Base-by-base conservation (phyloP, 2,797 vertebrate genomes). In the Phataginus tetradactyla region DNA sequence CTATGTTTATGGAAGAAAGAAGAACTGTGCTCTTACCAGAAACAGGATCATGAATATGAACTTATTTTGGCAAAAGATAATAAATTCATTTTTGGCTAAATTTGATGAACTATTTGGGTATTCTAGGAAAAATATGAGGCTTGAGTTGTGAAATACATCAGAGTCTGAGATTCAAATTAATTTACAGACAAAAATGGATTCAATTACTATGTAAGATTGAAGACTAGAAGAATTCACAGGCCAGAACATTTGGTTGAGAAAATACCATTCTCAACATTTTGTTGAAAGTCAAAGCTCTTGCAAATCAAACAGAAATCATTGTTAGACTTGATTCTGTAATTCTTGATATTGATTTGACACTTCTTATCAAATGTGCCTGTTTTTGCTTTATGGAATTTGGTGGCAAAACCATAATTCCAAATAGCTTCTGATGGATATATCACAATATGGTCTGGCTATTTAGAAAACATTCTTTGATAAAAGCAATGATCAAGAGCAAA, bases 401-500 rank as follows among this genome's bases (percentile, higher is more conserved):
- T 75, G 57, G 17, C 12, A 64, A 87, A 94, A 90, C 51, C 39
- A 29, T 17, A 75, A 94, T 91, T 69, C 34, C 17, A 68, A 25
- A 23, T 49, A 66, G 57, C 18, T 90, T 84, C 21, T 55, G 45
- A 71, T 74, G 20, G 45, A 63, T 45, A 86, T 90, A 59, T 2
- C 32, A 81, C 11, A 93, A 59, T 86, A 61, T 49, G 34, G 20
- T 81, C n/a, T 63, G 71, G 63, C 37, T 93, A 8, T 85, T 88
- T 59, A 23, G 34, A 94, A 74, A 88, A 90, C 10, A 69, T 7
- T 68, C 39, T 18, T 66, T 81, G 37, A 71, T 72, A 49, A 59
- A 92, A 89, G 29, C 25, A 32, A 29, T 63, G 17, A 91, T 96
- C 74, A 78, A 80, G 34, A 79, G 23, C 14, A 95, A 95, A 86